Evolutionary conservation across 2,888 invertebrate genomes (phyloP).

Genomic region (Drosophila mercatorum): DNA sequence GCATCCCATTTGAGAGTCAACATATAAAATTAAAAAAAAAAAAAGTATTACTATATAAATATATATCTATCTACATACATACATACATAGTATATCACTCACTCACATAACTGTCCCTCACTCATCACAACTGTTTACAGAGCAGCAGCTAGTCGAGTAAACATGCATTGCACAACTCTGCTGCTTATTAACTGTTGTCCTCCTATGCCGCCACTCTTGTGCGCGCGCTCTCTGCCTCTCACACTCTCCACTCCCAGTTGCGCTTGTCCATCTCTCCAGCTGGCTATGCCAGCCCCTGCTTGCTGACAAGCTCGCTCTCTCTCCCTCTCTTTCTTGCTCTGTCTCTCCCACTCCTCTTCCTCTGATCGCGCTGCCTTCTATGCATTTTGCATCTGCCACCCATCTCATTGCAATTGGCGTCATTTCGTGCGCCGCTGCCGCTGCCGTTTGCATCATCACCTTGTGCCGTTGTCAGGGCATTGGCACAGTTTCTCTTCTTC

Average conservation of each 20-base stretch:
- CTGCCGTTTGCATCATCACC: conserved; percentile 81
- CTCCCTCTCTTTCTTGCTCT: background rate
- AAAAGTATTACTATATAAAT: no score
- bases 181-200: conserved; percentile 11
- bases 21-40: no score
- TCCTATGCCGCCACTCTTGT: background rate
- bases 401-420: conserved; percentile 68
- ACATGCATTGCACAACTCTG: background rate
- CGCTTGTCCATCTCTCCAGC: background rate
- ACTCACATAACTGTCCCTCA: no score
- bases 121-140: background rate
- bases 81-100: background rate
- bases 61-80: no score
- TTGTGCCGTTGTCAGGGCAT: conserved; percentile 83
- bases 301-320: background rate
- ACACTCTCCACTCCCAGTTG: conserved; percentile 1
- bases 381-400: conserved; percentile 27
- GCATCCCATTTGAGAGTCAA: no score
- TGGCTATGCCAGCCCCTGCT: background rate
- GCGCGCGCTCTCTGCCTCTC: background rate
- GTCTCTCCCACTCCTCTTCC: background rate
- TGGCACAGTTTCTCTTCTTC: conserved; percentile 79
- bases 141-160: conserved; percentile 2
- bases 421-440: conserved; percentile 55
- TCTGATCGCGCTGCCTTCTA: background rate